Conservation (phyloP, 2,888 invertebrate genomes). For the Nesidiocoris tenuis region DNA sequence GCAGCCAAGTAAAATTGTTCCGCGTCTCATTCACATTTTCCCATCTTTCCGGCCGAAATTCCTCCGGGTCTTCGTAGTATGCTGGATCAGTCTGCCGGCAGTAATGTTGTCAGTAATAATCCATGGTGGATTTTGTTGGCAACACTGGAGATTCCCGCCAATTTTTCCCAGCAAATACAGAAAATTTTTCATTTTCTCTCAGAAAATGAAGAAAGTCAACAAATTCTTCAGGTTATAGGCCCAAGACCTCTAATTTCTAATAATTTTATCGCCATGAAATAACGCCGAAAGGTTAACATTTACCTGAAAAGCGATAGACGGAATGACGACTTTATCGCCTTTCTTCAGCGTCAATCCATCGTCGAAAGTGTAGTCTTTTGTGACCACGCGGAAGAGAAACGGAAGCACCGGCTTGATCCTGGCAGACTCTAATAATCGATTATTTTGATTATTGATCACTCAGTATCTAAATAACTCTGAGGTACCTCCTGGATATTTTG, state of each 20-base stretch:
- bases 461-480: too few relatives aligned
- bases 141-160: too few relatives aligned
- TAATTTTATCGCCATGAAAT: too few relatives aligned
- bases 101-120: too few relatives aligned
- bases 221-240: too few relatives aligned
- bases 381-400: slow-evolving; percentile 26
- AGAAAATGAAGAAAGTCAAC: too few relatives aligned
- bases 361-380: slow-evolving; percentile 31
- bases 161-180: too few relatives aligned
- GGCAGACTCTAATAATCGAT: slow-evolving; percentile 28
- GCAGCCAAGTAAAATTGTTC: slow-evolving; percentile 28
- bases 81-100: slow-evolving; percentile 15
- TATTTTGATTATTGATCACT: too few relatives aligned
- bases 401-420: slow-evolving; percentile 18
- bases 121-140: slow-evolving; percentile 12
- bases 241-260: too few relatives aligned
- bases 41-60: slow-evolving; percentile 32
- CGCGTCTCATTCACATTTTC: slow-evolving; percentile 1
- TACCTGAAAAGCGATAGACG: neutral
- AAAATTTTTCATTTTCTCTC: too few relatives aligned
- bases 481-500: neutral
- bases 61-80: slow-evolving; percentile 23
- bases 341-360: slow-evolving; percentile 5
- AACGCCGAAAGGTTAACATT: too few relatives aligned
- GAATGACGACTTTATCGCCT: slow-evolving; percentile 31